Percentiles rank a stretch among this genome's conserved stretches.
Conservation (phyloP, 1,140 invertebrate species). For the Ditylenchus dipsaci region DNA sequence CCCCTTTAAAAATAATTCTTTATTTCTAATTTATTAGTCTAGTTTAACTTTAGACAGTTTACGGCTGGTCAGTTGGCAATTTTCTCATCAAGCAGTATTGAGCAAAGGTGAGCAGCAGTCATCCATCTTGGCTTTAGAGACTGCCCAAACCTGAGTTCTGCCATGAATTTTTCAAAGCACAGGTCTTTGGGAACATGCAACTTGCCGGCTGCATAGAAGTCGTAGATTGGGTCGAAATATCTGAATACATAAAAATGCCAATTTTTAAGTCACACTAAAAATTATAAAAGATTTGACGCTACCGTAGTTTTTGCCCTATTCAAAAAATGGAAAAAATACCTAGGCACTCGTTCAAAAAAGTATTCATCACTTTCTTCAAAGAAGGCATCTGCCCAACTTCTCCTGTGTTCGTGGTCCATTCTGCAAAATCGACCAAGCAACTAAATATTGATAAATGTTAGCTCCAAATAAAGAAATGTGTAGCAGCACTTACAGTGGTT, state of each 20-base stretch:
- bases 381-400: slow-evolving; percentile 52
- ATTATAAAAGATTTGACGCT: slow-evolving; percentile 6
- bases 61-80: slow-evolving; percentile 30
- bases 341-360: slow-evolving; percentile 55
- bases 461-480: neutral
- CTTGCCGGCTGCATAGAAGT: slow-evolving; percentile 58
- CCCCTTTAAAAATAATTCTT: too few relatives aligned
- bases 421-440: slow-evolving; percentile 34
- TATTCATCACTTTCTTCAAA: slow-evolving; percentile 56
- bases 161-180: slow-evolving; percentile 58
- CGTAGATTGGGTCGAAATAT: slow-evolving; percentile 58
- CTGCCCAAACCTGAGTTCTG: slow-evolving; percentile 55
- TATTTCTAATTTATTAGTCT: too few relatives aligned
- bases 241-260: slow-evolving; percentile 31
- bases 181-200: slow-evolving; percentile 57
- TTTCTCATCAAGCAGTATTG: slow-evolving; percentile 50
- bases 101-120: slow-evolving; percentile 55
- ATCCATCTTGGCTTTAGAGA: slow-evolving; percentile 55
- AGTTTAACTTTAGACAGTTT: slow-evolving; percentile 4
- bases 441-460: neutral
- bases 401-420: slow-evolving; percentile 56
- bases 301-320: too few relatives aligned
- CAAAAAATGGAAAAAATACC: slow-evolving; percentile 39
- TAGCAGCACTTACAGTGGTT: slow-evolving; percentile 43
- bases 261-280: slow-evolving; percentile 1